Conservation (phyloP, 2,888 invertebrate species). For the Morpho helenor region DNA sequence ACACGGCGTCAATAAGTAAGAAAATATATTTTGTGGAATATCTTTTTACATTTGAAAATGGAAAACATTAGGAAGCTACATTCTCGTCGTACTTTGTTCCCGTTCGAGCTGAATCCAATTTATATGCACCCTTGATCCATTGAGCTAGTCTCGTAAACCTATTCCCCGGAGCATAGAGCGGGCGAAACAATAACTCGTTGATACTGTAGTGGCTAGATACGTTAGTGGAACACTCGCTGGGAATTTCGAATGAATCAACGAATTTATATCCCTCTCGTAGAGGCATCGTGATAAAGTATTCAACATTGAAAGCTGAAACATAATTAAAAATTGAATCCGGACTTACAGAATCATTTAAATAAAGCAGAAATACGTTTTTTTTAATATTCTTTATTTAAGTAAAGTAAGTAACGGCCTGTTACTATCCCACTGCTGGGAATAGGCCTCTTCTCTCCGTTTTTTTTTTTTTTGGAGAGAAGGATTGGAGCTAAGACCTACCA, state of each 20-base stretch:
- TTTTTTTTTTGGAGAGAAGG: too few species aligned
- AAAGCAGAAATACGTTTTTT: too few species aligned
- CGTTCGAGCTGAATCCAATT: constrained; percentile 10
- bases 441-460: too few species aligned
- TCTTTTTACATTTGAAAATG: neutral
- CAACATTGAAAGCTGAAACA: neutral
- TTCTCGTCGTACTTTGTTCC: neutral
- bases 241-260: neutral
- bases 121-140: constrained; percentile 11
- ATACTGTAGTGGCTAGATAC: neutral
- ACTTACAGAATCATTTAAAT: too few species aligned
- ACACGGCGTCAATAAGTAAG: too few species aligned
- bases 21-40: too few species aligned
- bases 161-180: neutral
- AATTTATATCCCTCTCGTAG: neutral
- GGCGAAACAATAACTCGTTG: constrained; percentile 3
- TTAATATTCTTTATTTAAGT: too few species aligned
- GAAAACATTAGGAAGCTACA: neutral
- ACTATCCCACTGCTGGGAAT: too few species aligned
- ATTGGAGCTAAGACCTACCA: too few species aligned
- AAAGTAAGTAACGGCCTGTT: too few species aligned
- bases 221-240: neutral
- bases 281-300: neutral
- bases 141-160: constrained; percentile 5
- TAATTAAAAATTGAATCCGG: too few species aligned